Evolutionary conservation across 2,888 invertebrate genomes (phyloP), one percentile per base, ranked within the genome.

Genomic region (Eupithecia pulchellata): DNA sequence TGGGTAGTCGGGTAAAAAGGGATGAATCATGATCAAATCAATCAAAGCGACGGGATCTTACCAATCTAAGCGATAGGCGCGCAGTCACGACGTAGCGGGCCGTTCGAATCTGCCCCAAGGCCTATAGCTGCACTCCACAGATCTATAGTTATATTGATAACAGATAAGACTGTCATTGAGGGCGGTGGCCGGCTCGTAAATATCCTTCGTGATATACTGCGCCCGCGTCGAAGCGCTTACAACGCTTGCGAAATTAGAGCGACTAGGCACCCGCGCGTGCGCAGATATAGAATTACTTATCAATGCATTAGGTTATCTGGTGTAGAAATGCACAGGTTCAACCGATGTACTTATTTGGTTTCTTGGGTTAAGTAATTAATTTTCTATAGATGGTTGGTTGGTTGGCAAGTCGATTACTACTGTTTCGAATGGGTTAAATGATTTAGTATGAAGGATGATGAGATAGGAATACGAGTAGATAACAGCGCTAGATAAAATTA

Each of bases 141-240:
- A 88, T 89, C 87, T 90, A 90, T 91, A 86, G 84, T 81, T 91
- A 91, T 89, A 93, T 85, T 94, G 93, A 93, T 94, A 94, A 94
- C 92, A 90, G 93, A 93, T 93, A 93, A 91, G 88, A 87, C 87
- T 90, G 91, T 89, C 89, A 89, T 87, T 83, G 87, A 83, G 85
- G 91, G 90, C 90, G 91, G 91, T 86, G 89, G 91, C 87, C 82
- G 84, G 83, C 81, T 86, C 86, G 86, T 89, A 90, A 91, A 89
- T 91, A 89, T 86, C 86, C 86, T 77, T 79, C 78, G 89, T 92
- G 92, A 92, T 92, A 89, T 90, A 91, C 85, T 85, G 83, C 85
- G 82, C 76, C 81, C 79, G 81, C 82, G 83, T 78, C 77, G 77
- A 78, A 80, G 86, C 84, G 85, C 87, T 62, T 71, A 74, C 73